Base-by-base conservation (phyloP, 2,113 vertebrate genomes). In the Dendrocopos noguchii region DNA sequence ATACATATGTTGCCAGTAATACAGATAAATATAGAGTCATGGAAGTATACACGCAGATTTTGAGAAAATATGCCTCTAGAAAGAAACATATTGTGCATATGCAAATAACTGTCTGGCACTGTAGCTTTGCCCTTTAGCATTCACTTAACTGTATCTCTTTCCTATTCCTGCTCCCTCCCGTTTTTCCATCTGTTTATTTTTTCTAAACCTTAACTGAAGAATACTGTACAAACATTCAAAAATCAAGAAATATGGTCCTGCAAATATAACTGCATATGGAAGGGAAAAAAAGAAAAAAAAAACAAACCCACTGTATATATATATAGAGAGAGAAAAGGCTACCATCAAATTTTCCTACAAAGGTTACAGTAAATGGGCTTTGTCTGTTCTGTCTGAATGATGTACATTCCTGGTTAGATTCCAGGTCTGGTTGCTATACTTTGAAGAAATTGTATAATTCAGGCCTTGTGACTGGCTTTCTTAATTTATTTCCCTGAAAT, bases 401-500 rank as follows among this genome's bases (percentile, higher is more conserved):
- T 82, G 63, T 90, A 96, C 88, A 16, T 88, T 97, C 64, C 86
- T 93, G 88, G 79, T 96, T 97, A 96, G 84, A 94, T 95, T 97
- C 97, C 95, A 96, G 80, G 74, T 91, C 94, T 97, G 94, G 91
- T 87, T 96, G 77, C 82, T 97, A 78, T 90, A 97, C 94, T 97
- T 98, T 95, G 97, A 96, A 97, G 93, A 97, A 97, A 97, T 96
- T 95, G 95, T 97, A 96, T 97, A 97, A 98, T 97, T 96, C 95
- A 94, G 95, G 92, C 83, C 96, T 97, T 97, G 96, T 87, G 92
- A 97, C 98, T 97, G 96, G 96, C 82, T 97, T 98, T 95, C 96
- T 98, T 98, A 98, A 98, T 98, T 98, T 98, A 98, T 98, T 98
- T 98, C 96, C 77, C 84, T 97, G 96, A 97, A 98, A 98, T 98